phyloP scores from a whole-genome alignment of 2,113 vertebrate species.

The Pteropus alecto region DNA sequence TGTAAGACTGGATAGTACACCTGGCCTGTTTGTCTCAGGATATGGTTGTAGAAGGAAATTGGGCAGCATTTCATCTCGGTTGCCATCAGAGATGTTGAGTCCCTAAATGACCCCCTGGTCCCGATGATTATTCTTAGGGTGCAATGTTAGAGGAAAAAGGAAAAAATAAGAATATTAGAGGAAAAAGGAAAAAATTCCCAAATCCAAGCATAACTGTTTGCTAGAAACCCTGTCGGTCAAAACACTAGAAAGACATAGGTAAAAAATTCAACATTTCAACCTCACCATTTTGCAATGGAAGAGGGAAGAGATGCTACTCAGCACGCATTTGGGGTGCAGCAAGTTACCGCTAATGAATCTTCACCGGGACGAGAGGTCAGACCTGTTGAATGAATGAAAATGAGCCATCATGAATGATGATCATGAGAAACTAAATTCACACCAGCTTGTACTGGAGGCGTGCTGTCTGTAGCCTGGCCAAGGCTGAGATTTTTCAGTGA shows the following conservation, averaged over 20 bases:
- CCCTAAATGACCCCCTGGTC: neutral
- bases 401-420: constrained; percentile 11
- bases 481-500: constrained; percentile 43
- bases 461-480: neutral
- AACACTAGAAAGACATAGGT: neutral
- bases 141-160: neutral
- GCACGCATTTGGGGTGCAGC: neutral
- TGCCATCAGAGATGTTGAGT: neutral
- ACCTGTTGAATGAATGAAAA: constrained; percentile 55
- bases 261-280: neutral
- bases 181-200: neutral
- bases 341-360: neutral
- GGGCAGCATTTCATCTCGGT: neutral
- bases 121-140: neutral
- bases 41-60: neutral
- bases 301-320: neutral
- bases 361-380: neutral
- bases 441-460: neutral
- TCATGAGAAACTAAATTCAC: neutral
- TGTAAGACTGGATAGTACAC: neutral
- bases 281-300: neutral
- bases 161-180: neutral
- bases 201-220: neutral
- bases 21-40: neutral
- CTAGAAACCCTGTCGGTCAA: neutral